Evolutionary conservation across 2,797 vertebrate species (phyloP).

Genomic region (Centroberyx gerrardi): DNA sequence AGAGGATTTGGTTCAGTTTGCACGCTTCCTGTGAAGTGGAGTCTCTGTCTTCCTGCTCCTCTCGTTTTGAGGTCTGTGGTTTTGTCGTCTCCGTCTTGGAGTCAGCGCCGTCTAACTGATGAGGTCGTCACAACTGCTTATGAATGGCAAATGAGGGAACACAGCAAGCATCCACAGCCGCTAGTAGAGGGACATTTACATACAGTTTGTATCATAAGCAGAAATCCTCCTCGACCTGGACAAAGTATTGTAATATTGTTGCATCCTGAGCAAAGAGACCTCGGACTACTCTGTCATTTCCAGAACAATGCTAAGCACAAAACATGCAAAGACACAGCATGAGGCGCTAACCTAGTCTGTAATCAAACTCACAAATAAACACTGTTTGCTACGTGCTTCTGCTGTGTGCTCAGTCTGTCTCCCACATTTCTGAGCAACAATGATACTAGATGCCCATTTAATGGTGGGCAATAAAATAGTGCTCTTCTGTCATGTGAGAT

Average conservation of each 20-base stretch:
- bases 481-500: conserved; percentile 44
- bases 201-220: conserved; percentile 72
- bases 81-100: conserved; percentile 82
- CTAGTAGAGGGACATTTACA: conserved; percentile 65
- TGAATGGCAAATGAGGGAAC: conserved; percentile 77
- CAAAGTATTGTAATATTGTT: conserved; percentile 40
- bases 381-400: conserved; percentile 12
- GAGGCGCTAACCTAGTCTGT: background rate
- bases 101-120: conserved; percentile 83
- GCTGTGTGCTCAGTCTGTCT: background rate
- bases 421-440: conserved; percentile 24
- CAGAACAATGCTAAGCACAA: conserved; percentile 15
- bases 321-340: conserved; percentile 2
- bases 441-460: conserved; percentile 40
- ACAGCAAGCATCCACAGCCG: conserved; percentile 32
- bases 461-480: conserved; percentile 42
- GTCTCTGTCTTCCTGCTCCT: conserved; percentile 77
- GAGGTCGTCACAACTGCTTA: conserved; percentile 85
- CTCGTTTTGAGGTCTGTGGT: conserved; percentile 82
- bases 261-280: background rate
- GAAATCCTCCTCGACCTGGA: conserved; percentile 66
- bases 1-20: conserved; percentile 72
- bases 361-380: conserved; percentile 17
- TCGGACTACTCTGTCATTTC: conserved; percentile 39
- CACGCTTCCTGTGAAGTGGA: conserved; percentile 79